phyloP scores from a whole-genome alignment of 1,140 invertebrate genomes.

The Leucophenga varia region DNA sequence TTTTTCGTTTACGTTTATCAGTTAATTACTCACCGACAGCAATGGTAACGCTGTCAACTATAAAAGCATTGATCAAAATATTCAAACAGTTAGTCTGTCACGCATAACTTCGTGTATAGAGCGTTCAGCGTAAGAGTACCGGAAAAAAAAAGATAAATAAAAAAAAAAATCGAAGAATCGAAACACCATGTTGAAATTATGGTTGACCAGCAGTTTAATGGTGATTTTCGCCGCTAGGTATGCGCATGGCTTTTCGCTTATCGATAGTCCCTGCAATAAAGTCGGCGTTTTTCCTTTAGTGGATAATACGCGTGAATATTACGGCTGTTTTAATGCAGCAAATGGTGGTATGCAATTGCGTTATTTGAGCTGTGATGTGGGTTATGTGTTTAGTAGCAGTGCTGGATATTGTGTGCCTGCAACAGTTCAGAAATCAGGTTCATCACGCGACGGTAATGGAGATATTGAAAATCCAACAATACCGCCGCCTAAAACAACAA shows the following conservation, averaged over 20 bases:
- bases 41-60: slow-evolving; percentile 16
- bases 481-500: slow-evolving; percentile 20
- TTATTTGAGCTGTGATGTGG: slow-evolving; percentile 19
- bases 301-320: slow-evolving; percentile 25
- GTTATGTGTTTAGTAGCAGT: slow-evolving; percentile 18
- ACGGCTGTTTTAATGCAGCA: slow-evolving; percentile 17
- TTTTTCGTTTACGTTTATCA: slow-evolving; percentile 23
- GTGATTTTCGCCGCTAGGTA: slow-evolving; percentile 1
- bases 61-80: slow-evolving; percentile 29
- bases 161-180: too few relatives aligned
- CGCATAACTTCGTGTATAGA: too few relatives aligned
- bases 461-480: slow-evolving; percentile 42
- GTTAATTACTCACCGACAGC: slow-evolving; percentile 23
- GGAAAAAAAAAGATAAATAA: too few relatives aligned
- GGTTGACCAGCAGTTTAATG: background rate
- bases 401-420: slow-evolving; percentile 14
- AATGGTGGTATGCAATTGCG: slow-evolving; percentile 19
- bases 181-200: too few relatives aligned
- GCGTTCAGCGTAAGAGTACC: too few relatives aligned
- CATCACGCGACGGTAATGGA: slow-evolving; percentile 18
- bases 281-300: slow-evolving; percentile 20
- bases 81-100: slow-evolving; percentile 38
- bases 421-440: background rate
- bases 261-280: slow-evolving; percentile 15
- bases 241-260: slow-evolving; percentile 4